These are phyloP conservation scores for Sceloporus undulatus DNA, from an alignment of 2,113 vertebrate genomes.

Conservation along the genomic window DNA sequence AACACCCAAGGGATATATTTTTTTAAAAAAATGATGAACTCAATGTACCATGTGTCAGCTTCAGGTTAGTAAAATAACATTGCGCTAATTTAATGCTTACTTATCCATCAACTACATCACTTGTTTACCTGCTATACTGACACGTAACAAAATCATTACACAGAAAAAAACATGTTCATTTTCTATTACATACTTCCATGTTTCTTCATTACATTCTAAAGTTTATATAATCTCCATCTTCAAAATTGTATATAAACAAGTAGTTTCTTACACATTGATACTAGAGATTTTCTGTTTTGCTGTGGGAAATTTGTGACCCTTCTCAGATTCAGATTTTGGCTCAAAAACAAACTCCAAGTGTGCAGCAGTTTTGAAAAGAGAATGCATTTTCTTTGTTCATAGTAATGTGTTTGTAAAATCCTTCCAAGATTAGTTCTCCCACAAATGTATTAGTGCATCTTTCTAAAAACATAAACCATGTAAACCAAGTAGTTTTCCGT, in stretches of 20 bases:
- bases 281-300: background rate
- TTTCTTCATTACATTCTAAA: constrained; percentile 16
- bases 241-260: background rate
- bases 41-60: constrained; percentile 44
- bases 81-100: constrained; percentile 72
- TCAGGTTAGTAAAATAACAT: constrained; percentile 56
- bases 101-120: constrained; percentile 17
- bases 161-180: constrained; percentile 33
- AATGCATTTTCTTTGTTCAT: background rate
- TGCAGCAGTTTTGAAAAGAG: background rate
- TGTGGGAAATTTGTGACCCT: background rate
- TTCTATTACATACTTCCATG: background rate
- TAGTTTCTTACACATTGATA: background rate
- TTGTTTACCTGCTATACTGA: background rate
- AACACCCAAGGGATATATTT: constrained; percentile 39
- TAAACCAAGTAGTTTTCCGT: background rate
- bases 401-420: background rate
- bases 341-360: background rate
- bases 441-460: background rate
- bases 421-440: background rate
- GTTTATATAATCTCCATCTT: constrained; percentile 30
- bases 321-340: background rate
- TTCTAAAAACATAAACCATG: background rate
- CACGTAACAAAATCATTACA: constrained; percentile 45
- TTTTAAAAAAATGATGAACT: constrained; percentile 53